Evolutionary conservation across 2,888 invertebrate genomes (phyloP).

Genomic region (Monoplex corrugatus): DNA sequence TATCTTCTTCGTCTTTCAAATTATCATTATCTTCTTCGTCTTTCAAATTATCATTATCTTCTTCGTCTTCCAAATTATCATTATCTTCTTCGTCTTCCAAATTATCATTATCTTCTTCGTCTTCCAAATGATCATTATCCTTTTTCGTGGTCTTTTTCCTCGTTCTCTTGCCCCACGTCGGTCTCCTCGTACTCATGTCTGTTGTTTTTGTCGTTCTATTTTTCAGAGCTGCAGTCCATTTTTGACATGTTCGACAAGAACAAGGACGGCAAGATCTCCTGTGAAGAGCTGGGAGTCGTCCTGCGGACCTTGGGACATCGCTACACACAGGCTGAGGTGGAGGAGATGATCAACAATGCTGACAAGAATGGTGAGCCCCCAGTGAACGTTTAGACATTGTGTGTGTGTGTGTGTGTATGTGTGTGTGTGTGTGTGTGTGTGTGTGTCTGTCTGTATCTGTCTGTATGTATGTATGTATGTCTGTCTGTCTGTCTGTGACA

Average conservation of each 20-base stretch:
- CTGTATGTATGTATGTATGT: background rate
- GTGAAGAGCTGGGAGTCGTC: conserved; percentile 75
- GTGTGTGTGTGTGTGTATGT: conserved; percentile 9
- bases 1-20: too few relatives aligned
- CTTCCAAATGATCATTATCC: background rate
- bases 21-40: too few relatives aligned
- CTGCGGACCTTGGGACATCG: conserved; percentile 72
- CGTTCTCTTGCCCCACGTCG: background rate
- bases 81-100: background rate
- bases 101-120: background rate
- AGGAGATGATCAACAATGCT: conserved; percentile 77
- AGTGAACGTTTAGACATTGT: background rate
- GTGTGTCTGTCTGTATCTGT: too few relatives aligned
- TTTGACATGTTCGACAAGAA: conserved; percentile 79
- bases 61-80: too few relatives aligned
- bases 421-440: background rate
- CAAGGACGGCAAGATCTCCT: conserved; percentile 76
- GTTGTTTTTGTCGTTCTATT: too few relatives aligned
- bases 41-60: too few relatives aligned
- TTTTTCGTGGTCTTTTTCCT: background rate
- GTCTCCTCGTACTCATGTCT: conserved; percentile 25
- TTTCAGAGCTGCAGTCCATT: conserved; percentile 74
- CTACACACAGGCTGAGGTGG: conserved; percentile 72
- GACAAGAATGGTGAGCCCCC: conserved; percentile 72
- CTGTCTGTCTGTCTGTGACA: too few relatives aligned